Conservation (phyloP, 2,797 vertebrate species). For the Trematocara caparti region DNA sequence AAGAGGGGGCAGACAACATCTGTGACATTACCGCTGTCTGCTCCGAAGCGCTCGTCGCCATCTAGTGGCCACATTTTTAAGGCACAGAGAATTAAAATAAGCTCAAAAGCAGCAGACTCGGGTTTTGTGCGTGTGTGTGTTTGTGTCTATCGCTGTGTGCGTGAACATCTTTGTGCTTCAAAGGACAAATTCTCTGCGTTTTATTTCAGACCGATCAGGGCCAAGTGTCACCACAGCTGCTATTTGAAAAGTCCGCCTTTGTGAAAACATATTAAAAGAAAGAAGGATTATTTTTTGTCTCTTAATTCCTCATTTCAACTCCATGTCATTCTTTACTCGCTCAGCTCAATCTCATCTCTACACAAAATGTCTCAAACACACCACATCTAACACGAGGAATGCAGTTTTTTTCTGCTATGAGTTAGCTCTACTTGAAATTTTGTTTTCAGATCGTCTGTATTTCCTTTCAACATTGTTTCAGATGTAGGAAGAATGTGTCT, state of each 20-base stretch:
- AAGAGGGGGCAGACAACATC: conserved; percentile 79
- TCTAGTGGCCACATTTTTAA: conserved; percentile 61
- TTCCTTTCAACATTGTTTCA: conserved; percentile 42
- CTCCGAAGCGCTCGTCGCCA: conserved; percentile 55
- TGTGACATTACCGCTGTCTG: conserved; percentile 69
- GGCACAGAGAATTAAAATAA: conserved; percentile 8
- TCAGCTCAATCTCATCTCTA: background rate
- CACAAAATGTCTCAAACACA: background rate
- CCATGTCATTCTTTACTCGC: background rate
- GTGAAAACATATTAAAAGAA: background rate
- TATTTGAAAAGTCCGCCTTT: conserved; percentile 8
- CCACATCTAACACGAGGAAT: background rate
- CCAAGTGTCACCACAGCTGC: background rate
- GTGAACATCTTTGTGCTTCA: background rate
- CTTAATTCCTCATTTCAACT: background rate
- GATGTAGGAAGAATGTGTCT: conserved; percentile 52
- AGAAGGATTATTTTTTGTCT: background rate
- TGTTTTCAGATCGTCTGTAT: conserved; percentile 33
- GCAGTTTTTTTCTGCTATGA: background rate
- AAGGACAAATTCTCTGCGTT: conserved; percentile 9
- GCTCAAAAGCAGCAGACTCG: background rate
- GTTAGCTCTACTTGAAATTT: conserved; percentile 13
- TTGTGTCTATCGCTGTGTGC: background rate
- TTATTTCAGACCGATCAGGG: conserved; percentile 68
- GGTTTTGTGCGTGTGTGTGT: background rate